A percentile compares a stretch with the other conserved stretches of the same genome.
phyloP scores from a whole-genome alignment of 1,140 invertebrate species.

The Ladona fulva region DNA sequence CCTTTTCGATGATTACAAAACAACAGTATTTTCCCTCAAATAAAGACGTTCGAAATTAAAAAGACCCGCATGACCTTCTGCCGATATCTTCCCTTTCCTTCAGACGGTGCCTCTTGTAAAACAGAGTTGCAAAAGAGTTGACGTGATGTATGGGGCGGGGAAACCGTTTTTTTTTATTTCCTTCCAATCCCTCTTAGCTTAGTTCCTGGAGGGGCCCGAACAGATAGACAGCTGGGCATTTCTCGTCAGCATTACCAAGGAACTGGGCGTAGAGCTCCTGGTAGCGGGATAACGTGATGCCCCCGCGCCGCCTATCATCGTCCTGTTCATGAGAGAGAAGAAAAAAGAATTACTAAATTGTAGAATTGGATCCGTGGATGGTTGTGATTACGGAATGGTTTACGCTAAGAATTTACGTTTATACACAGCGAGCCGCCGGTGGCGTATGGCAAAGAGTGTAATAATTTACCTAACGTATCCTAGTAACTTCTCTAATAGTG shows the following conservation, averaged over 20 bases:
- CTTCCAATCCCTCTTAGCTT: conserved; percentile 27
- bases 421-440: no score
- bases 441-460: no score
- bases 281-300: conserved; percentile 62
- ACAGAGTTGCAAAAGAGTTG: conserved; percentile 42
- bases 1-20: conserved; percentile 5
- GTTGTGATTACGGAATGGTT: no score
- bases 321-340: conserved; percentile 46
- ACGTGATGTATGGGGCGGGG: conserved; percentile 39
- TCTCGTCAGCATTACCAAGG: conserved; percentile 64
- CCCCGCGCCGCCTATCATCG: conserved; percentile 65
- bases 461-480: no score
- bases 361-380: no score
- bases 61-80: conserved; percentile 13
- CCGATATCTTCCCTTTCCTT: conserved; percentile 36
- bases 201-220: conserved; percentile 55
- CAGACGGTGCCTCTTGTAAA: conserved; percentile 39
- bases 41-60: not conserved
- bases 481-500: no score
- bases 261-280: conserved; percentile 75
- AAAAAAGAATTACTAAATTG: no score
- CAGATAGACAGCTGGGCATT: conserved; percentile 58
- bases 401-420: no score
- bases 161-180: conserved; percentile 30
- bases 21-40: not conserved